Conservation (phyloP, 2,888 invertebrate species). For the Thysanoteuthis rhombus region DNA sequence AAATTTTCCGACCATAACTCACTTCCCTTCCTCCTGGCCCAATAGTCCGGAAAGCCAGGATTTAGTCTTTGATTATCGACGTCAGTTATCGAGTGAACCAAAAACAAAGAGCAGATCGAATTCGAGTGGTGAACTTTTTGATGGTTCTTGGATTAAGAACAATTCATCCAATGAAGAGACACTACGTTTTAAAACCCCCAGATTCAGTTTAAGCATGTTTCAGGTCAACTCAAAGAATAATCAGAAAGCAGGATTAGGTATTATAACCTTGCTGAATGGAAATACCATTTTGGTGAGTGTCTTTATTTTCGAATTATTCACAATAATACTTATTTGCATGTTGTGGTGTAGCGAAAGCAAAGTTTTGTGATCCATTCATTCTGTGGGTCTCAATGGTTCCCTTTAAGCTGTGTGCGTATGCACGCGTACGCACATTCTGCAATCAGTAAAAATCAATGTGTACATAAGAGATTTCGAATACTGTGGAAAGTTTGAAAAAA, state of each 20-base stretch:
- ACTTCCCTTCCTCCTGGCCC: not conserved
- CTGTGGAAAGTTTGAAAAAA: too few species aligned
- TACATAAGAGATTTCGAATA: too few species aligned
- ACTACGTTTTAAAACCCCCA: not conserved
- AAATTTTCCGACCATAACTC: not conserved
- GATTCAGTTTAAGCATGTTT: not conserved
- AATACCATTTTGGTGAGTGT: not conserved
- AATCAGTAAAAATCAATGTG: too few species aligned
- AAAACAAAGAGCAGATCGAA: not conserved
- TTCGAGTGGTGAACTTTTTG: not conserved
- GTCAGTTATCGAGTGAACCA: not conserved
- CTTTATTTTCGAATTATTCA: not conserved
- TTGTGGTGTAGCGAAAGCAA: too few species aligned
- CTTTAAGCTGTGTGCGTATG: too few species aligned
- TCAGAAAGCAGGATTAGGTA: not conserved
- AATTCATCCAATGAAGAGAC: not conserved
- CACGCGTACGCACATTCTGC: too few species aligned
- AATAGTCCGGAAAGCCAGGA: not conserved
- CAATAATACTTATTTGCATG: too few species aligned
- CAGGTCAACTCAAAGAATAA: not conserved
- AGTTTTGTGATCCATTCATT: too few species aligned
- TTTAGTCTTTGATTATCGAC: not conserved
- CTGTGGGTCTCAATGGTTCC: too few species aligned
- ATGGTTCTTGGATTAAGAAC: not conserved
- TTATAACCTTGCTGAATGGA: not conserved